Conservation (phyloP, 2,113 vertebrate genomes). For the Ia io region DNA sequence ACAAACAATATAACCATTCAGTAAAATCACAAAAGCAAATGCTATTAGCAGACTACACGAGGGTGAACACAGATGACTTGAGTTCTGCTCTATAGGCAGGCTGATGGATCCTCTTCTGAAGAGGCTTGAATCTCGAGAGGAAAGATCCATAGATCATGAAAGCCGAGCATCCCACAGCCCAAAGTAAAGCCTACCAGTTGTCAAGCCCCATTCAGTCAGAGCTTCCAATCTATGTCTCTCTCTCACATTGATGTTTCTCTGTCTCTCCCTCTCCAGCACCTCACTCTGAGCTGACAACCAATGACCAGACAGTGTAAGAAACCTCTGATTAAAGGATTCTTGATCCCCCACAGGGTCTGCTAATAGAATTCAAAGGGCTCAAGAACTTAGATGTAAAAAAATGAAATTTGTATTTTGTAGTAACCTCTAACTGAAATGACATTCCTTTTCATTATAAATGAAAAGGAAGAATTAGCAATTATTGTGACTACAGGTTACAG, state of each 20-base stretch:
- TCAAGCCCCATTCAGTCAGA: not conserved
- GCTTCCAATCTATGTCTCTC: not conserved
- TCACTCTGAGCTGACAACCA: not conserved
- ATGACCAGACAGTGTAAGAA: not conserved
- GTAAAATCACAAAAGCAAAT: conserved; percentile 21
- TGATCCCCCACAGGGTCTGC: not conserved
- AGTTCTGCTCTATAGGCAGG: not conserved
- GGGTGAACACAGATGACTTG: not conserved
- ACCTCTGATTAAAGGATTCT: not conserved
- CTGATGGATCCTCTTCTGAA: not conserved
- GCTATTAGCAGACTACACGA: not conserved
- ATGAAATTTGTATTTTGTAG: not conserved
- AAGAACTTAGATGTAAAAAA: not conserved
- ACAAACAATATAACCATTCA: not conserved
- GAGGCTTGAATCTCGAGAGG: not conserved
- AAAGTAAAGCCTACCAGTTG: not conserved
- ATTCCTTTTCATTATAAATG: not conserved
- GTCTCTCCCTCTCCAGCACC: not conserved
- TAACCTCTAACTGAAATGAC: not conserved
- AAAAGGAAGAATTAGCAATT: not conserved
- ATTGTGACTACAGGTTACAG: not conserved
- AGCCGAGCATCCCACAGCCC: not conserved
- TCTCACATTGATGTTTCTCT: no score
- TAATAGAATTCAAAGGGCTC: not conserved
- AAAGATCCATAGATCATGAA: not conserved